Conservation (phyloP, 92 coral and sea anemone species). For the Paragorgia papillata region DNA sequence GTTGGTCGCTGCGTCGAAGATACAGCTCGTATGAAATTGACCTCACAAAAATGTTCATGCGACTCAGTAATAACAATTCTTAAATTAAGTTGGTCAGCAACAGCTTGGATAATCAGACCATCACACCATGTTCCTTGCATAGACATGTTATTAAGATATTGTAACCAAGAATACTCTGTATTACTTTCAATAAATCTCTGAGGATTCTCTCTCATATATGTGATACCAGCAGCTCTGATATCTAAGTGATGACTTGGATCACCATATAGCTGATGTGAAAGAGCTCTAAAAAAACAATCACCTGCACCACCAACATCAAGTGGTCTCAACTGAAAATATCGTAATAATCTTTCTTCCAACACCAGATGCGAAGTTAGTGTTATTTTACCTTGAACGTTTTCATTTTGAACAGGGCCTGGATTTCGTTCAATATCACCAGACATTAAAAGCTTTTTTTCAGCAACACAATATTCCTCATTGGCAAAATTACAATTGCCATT, state of each 20-base stretch:
- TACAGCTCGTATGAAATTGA: too few species aligned
- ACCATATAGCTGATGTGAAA: slow-evolving; percentile 55
- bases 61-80: too few species aligned
- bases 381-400: slow-evolving; percentile 9
- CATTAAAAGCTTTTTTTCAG: neutral
- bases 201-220: slow-evolving; percentile 52
- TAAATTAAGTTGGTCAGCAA: too few species aligned
- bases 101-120: too few species aligned
- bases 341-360: slow-evolving; percentile 38
- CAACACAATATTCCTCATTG: neutral
- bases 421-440: slow-evolving; percentile 5
- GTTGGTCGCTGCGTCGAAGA: too few species aligned
- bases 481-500: too few species aligned
- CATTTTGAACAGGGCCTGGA: slow-evolving; percentile 49
- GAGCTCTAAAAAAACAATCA: slow-evolving; percentile 54
- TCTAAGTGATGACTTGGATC: slow-evolving; percentile 43
- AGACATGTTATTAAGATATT: too few species aligned
- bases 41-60: too few species aligned
- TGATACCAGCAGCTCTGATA: slow-evolving; percentile 45
- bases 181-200: too few species aligned
- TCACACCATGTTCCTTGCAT: too few species aligned
- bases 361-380: slow-evolving; percentile 16
- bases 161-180: too few species aligned
- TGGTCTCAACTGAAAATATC: slow-evolving; percentile 38
- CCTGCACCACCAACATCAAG: slow-evolving; percentile 49